These are phyloP conservation scores for Pogonus chalceus DNA, from an alignment of 1,140 invertebrate genomes.

Conservation along the genomic window DNA sequence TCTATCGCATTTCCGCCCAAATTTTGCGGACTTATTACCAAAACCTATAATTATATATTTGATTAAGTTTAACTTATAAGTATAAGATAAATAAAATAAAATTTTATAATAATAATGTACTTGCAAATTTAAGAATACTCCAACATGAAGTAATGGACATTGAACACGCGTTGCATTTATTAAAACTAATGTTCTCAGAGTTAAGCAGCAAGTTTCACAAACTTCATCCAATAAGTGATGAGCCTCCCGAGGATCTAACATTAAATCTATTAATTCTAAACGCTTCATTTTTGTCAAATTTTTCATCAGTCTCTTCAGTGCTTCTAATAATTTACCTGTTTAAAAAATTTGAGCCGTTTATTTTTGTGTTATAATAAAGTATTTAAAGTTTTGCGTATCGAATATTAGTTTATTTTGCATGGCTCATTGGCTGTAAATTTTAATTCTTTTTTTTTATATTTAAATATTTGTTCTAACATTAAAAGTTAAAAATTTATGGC, in stretches of 20 bases:
- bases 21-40: constrained; percentile 73
- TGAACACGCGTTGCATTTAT: constrained; percentile 66
- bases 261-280: constrained; percentile 64
- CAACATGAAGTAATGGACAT: constrained; percentile 65
- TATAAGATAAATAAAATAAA: background rate
- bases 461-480: too few species aligned
- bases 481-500: too few species aligned
- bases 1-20: constrained; percentile 65
- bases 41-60: constrained; percentile 39
- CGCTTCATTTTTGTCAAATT: constrained; percentile 54
- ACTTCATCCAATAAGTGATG: constrained; percentile 65
- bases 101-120: constrained; percentile 29
- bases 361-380: too few species aligned
- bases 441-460: too few species aligned
- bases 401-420: too few species aligned
- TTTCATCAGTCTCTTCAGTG: constrained; percentile 58
- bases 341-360: too few species aligned
- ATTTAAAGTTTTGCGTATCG: background rate
- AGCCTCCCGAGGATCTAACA: constrained; percentile 61
- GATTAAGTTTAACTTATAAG: constrained; percentile 8
- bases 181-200: constrained; percentile 52
- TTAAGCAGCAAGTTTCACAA: constrained; percentile 51
- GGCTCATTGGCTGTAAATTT: too few species aligned
- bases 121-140: constrained; percentile 64
- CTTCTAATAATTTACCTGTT: constrained; percentile 52